phyloP scores from a whole-genome alignment of 2,797 vertebrate species.

The Mormyrops attenuatus region DNA sequence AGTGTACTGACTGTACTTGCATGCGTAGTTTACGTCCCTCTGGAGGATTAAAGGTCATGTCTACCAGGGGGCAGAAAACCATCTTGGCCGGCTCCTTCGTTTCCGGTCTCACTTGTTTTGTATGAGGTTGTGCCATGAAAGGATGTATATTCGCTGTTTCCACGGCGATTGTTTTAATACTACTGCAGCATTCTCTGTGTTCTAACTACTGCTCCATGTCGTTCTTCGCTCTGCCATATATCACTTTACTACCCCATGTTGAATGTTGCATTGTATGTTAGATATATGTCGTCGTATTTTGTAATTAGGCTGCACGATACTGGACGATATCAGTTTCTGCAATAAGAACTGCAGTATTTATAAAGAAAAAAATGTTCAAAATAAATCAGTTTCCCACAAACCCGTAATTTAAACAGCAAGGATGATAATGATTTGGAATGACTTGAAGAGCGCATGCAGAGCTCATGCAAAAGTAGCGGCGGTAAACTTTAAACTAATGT shows the following conservation, averaged over 20 bases:
- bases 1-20: neutral
- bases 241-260: neutral
- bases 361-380: neutral
- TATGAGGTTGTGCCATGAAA: neutral
- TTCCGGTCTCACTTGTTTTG: neutral
- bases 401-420: neutral
- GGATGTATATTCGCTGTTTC: neutral
- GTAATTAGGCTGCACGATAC: neutral
- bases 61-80: neutral
- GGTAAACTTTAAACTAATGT: neutral
- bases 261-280: neutral
- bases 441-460: neutral
- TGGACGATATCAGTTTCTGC: neutral
- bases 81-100: neutral
- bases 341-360: neutral
- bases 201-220: neutral
- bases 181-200: too few relatives aligned
- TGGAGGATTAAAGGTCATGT: neutral
- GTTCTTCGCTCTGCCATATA: neutral
- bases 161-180: too few relatives aligned
- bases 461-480: neutral
- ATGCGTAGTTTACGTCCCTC: neutral
- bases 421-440: neutral
- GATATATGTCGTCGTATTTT: neutral
- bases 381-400: neutral